Evolutionary conservation across 1,140 invertebrate species (phyloP).

Genomic region (Eumeta japonica): DNA sequence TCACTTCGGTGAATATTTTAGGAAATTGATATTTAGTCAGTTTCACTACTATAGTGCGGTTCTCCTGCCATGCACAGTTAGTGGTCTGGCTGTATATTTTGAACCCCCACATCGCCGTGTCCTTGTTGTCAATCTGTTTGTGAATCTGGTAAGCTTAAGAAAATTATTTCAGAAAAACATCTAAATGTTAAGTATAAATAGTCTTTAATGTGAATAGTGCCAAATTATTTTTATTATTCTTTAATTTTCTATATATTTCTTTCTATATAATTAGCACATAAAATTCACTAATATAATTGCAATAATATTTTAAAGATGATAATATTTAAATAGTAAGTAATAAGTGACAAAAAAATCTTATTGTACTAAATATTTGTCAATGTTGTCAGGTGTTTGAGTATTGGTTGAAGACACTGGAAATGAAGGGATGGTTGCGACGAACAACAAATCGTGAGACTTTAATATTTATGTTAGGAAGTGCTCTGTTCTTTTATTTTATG

Average conservation of each 20-base stretch:
- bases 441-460: conserved; percentile 41
- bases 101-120: conserved; percentile 51
- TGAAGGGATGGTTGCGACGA: conserved; percentile 45
- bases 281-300: no score
- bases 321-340: no score
- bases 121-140: conserved; percentile 50
- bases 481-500: conserved; percentile 53
- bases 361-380: no score
- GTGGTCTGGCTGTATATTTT: conserved; percentile 47
- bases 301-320: no score
- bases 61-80: conserved; percentile 46
- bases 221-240: neutral
- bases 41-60: conserved; percentile 51
- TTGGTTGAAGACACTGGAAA: conserved; percentile 47
- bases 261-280: no score
- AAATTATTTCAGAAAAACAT: neutral
- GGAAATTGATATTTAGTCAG: conserved; percentile 43
- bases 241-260: no score
- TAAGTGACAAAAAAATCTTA: no score
- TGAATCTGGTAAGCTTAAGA: conserved; percentile 48
- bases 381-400: conserved; percentile 53
- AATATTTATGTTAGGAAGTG: conserved; percentile 51
- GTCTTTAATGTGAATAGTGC: neutral
- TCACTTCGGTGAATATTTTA: no score
- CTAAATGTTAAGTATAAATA: neutral